Evolutionary conservation across 2,113 vertebrate species (phyloP).

Genomic region (Calidris pugnax): DNA sequence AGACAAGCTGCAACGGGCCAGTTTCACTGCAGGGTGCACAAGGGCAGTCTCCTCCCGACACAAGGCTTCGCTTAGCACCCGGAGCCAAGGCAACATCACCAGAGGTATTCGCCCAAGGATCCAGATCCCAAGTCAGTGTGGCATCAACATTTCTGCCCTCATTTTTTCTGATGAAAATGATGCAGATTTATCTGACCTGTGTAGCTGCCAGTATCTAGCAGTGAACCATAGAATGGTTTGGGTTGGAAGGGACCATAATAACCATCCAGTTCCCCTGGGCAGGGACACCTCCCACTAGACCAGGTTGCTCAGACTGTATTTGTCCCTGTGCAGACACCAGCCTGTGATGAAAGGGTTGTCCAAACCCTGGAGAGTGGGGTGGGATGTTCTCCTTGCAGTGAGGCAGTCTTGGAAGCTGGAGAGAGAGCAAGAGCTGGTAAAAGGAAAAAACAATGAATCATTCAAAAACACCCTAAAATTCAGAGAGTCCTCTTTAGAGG

Average conservation of each 20-base stretch:
- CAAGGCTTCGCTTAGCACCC: rapidly evolving
- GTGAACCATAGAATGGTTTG: neutral
- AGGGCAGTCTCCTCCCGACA: neutral
- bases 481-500: no score
- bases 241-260: no score
- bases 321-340: no score
- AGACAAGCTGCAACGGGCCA: rapidly evolving
- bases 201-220: no score
- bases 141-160: neutral
- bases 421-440: neutral
- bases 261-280: no score
- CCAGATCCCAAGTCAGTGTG: neutral
- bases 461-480: neutral
- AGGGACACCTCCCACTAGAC: no score
- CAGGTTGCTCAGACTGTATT: no score
- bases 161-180: neutral
- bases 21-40: neutral
- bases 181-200: neutral
- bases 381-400: neutral
- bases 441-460: neutral
- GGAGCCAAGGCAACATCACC: neutral
- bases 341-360: no score
- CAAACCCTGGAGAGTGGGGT: no score
- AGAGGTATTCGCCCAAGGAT: neutral
- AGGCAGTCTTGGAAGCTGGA: neutral